Evolutionary conservation across 2,888 invertebrate species (phyloP).

Genomic region (Tipula confusa): DNA sequence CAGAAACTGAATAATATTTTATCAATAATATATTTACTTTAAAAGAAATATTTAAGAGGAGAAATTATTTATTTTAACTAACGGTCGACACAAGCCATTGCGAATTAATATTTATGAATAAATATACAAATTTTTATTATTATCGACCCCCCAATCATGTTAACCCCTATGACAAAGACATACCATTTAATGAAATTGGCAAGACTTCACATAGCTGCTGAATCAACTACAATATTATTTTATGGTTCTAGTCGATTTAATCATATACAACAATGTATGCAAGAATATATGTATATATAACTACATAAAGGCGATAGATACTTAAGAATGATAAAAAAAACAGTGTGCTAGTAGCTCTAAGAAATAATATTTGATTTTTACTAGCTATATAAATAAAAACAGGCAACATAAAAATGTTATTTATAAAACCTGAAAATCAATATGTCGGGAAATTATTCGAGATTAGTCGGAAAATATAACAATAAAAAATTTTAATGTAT

Average conservation of each 20-base stretch:
- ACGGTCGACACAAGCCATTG: background rate
- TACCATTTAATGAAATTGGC: background rate
- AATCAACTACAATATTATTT: background rate
- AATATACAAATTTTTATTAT: no score
- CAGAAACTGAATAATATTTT: background rate
- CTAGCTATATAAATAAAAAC: background rate
- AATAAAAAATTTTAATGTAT: background rate
- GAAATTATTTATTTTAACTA: background rate
- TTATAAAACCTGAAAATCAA: background rate
- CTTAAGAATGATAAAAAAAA: background rate
- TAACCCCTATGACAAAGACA: background rate
- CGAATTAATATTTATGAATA: no score
- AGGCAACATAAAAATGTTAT: background rate
- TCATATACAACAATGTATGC: background rate
- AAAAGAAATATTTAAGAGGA: background rate
- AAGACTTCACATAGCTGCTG: background rate
- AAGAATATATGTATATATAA: background rate
- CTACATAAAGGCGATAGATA: background rate
- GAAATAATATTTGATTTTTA: background rate
- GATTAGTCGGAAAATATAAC: background rate
- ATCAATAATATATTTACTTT: background rate
- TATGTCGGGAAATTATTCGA: slow-evolving; percentile 1
- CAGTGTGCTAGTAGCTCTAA: background rate
- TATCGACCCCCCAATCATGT: background rate
- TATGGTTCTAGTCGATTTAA: background rate